Base-by-base conservation (phyloP, 2,797 vertebrate genomes). In the Dromococcyx pavoninus region DNA sequence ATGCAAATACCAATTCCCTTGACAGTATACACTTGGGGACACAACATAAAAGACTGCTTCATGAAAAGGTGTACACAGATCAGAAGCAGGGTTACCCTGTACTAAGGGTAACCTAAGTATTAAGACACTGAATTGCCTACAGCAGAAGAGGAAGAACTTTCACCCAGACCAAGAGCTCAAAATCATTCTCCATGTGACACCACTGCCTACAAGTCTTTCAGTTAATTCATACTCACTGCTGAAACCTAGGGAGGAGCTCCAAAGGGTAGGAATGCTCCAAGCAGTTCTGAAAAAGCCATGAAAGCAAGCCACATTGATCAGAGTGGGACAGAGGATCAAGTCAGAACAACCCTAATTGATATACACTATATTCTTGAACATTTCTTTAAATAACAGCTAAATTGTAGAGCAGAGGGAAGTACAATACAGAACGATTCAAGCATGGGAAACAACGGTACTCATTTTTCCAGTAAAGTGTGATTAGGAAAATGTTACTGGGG, bases 321-420 rank as follows among this genome's bases (percentile, higher is more conserved):
- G 10, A 65, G 17, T 1, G 23, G 46, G 30, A 54, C 10, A 51
- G 44, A 84, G 28, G 33, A 32, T 13, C 13, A 37, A 15, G 58
- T 62, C 74, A 62, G 66, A 84, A 28, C 1, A 4, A 28, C 54
- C 5, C 21, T 44, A 56, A 64, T 4, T 32, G 17, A 69, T 17
- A 33, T 13, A 17, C 0, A 0, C 9, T 18, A 2, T 19, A n/a
- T 46, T 79, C 32, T 43, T n/a, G 28, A 88, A 67, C 9, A 13
- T 51, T 58, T 54, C 27, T 76, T 89, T 57, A 69, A 71, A 22
- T 25, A 65, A n/a, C 19, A 84, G n/a, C 15, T 53, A 3, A 30
- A 25, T 5, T 25, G 33, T 23, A 84, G 54, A 78, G 43, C 67
- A 65, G 62, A 60, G 27, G 18, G 16, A 79, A 87, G 50, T 25